Evolutionary conservation across 1,140 invertebrate genomes (phyloP).

Genomic region (honey bee (Apis mellifera)): DNA sequence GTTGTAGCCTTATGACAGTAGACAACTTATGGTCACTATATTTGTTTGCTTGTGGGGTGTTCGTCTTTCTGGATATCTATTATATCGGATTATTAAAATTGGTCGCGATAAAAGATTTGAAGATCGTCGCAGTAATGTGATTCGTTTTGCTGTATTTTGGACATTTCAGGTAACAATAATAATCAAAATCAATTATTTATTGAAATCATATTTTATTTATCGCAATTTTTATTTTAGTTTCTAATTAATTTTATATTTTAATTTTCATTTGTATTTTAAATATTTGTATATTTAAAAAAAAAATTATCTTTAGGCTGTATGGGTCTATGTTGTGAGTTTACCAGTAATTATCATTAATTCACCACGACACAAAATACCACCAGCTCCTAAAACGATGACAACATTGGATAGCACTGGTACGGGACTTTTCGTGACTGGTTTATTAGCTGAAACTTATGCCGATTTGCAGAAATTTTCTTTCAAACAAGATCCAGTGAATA

Average conservation of each 20-base stretch:
- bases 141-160: constrained; percentile 94
- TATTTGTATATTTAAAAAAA: neutral
- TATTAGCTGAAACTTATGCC: constrained; percentile 93
- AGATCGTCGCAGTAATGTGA: constrained; percentile 91
- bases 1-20: constrained; percentile 88
- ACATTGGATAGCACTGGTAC: constrained; percentile 92
- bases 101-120: constrained; percentile 95
- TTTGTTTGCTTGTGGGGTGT: constrained; percentile 93
- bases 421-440: constrained; percentile 90
- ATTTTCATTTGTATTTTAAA: too few species aligned
- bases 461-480: constrained; percentile 96
- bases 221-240: too few species aligned
- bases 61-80: constrained; percentile 91
- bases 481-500: constrained; percentile 91
- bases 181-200: neutral
- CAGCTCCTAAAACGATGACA: constrained; percentile 91
- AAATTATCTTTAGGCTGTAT: constrained; percentile 87
- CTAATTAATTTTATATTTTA: too few species aligned
- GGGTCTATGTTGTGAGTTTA: constrained; percentile 95
- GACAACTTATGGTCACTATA: constrained; percentile 93
- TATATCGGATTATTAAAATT: constrained; percentile 94
- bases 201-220: neutral
- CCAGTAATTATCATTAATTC: constrained; percentile 96
- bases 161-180: constrained; percentile 88
- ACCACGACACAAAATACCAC: constrained; percentile 88